These are phyloP conservation scores for Oscheius onirici DNA, from an alignment of 2,888 invertebrate genomes.

Conservation along the genomic window DNA sequence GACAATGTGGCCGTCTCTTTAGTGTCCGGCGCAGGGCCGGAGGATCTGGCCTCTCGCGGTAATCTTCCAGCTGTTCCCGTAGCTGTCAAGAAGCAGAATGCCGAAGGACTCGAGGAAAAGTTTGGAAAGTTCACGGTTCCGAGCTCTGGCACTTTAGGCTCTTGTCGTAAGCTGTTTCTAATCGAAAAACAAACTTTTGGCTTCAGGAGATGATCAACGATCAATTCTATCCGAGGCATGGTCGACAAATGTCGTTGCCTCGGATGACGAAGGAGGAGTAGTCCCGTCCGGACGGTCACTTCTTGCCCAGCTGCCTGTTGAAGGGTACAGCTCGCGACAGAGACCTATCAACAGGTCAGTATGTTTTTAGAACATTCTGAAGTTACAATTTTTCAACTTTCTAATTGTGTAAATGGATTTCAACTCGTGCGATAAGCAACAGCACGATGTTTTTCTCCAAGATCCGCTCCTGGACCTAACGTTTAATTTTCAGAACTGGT, in stretches of 20 bases:
- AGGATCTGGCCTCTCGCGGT: conserved; percentile 30
- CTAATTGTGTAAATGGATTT: too few species aligned
- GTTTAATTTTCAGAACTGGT: conserved; percentile 27
- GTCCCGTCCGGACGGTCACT: conserved; percentile 23
- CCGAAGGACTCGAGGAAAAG: conserved; percentile 95
- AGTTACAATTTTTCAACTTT: too few species aligned
- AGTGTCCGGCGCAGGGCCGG: conserved; percentile 39
- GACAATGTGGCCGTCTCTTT: conserved; percentile 34
- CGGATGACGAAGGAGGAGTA: conserved; percentile 81
- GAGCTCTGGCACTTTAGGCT: conserved; percentile 66
- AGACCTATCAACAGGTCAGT: conserved; percentile 33
- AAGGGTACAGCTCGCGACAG: conserved; percentile 18
- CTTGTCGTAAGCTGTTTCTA: conserved; percentile 32
- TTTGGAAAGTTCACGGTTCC: conserved; percentile 98
- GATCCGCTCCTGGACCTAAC: too few species aligned
- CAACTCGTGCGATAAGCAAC: too few species aligned
- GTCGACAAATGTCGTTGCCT: conserved; percentile 96
- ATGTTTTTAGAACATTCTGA: not conserved
- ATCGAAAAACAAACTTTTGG: too few species aligned
- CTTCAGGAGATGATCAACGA: conserved; percentile 88
- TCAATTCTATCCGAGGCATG: conserved; percentile 97
- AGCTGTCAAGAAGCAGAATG: conserved; percentile 79
- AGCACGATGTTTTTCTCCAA: too few species aligned
- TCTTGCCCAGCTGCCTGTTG: conserved; percentile 23
- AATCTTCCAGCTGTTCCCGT: conserved; percentile 71